phyloP scores from a whole-genome alignment of 2,113 vertebrate species.

The Melospiza georgiana region DNA sequence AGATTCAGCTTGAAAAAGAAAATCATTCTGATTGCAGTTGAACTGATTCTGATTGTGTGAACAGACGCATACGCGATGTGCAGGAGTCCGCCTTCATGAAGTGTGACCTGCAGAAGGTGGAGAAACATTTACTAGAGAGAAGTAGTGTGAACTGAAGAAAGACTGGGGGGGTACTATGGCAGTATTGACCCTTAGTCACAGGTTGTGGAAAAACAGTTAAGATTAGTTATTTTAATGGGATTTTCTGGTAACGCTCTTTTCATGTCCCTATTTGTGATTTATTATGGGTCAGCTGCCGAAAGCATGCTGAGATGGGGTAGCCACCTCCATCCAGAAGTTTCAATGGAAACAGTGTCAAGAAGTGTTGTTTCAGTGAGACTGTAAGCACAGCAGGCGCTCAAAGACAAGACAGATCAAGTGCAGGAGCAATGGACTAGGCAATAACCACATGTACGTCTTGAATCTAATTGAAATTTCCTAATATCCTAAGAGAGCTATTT shows the following conservation, averaged over 20 bases:
- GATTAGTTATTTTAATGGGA: not conserved
- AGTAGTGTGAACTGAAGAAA: not conserved
- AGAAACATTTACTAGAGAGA: not conserved
- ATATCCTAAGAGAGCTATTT: not conserved
- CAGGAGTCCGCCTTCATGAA: not conserved
- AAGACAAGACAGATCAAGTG: not conserved
- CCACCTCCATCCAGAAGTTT: not conserved
- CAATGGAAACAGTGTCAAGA: not conserved
- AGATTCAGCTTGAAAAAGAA: not conserved
- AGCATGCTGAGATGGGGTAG: not conserved
- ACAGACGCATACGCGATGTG: fast-evolving
- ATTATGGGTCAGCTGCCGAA: not conserved
- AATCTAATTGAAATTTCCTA: not conserved
- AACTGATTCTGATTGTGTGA: not conserved
- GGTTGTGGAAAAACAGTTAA: not conserved
- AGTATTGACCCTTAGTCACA: not conserved
- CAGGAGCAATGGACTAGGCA: not conserved
- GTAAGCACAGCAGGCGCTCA: not conserved
- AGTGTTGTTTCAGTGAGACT: not conserved
- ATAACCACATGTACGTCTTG: not conserved
- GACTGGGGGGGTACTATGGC: not conserved
- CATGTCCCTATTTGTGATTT: not conserved
- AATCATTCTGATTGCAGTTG: not conserved
- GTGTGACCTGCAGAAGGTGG: not conserved
- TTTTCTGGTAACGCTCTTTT: not conserved